Evolutionary conservation across 1,140 invertebrate genomes (phyloP), one percentile per base, ranked within the genome.

Genomic region (Eumeta japonica): DNA sequence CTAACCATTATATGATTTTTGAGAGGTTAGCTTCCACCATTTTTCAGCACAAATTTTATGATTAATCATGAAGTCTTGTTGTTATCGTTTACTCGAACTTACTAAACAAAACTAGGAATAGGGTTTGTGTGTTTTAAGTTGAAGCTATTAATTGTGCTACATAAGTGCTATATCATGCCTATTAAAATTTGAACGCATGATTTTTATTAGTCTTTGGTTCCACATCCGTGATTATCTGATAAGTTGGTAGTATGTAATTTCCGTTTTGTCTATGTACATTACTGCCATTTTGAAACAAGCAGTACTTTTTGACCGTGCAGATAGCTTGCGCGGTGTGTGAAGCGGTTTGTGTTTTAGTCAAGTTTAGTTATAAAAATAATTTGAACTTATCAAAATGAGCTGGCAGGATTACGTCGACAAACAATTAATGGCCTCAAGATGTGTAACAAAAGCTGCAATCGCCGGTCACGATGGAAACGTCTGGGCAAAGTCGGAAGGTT

Each of bases 371-470:
- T 71, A 73, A 66, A 70, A 49, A 61, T 61, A 66, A 61, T 62
- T 30, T 55, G 70, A 74, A 71, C 65, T 66, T 50, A 58, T 63
- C 70, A 74, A 64, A 62, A 95, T 94, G 91, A 94, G 90, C 85
- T 96, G 92, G 92, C 91, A 95, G 87, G 90, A 93, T 86, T 96
- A 96, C 82, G 90, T 96, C 72, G 92, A 94, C 81, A 94, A 93
- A 83, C 92, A 96, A 81, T 86, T 95, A 80, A 82, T 94, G 78
- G 90, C 90, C 61, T 92, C 90, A 62, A 86, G 85, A 76, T 92
- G 89, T 85, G 89, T 93, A 54, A 88, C 85, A 75, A 92, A 92
- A 83, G 92, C 92, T 53, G 90, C 89, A 50, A 96, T 95, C 73
- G 90, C 89, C 65, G 92, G 92, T 75, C 89, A 92, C 77, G 92